These are phyloP conservation scores for Lissocephala sabroskyi DNA, from an alignment of 2,888 invertebrate genomes.

Conservation along the genomic window DNA sequence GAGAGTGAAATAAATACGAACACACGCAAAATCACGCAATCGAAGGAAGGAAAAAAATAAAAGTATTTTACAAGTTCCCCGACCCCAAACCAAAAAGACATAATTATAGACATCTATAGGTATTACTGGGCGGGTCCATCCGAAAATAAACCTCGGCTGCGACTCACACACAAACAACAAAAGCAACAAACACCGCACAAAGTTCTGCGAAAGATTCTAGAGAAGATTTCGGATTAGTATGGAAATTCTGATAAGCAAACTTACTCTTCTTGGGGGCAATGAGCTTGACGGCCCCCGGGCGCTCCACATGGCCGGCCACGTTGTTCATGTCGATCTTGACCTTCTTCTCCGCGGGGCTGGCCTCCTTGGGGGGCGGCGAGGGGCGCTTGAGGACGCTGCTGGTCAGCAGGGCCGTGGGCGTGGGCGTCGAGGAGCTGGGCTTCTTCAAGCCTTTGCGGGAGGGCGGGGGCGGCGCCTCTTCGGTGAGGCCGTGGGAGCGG, in stretches of 20 bases:
- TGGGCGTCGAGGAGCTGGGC: constrained; percentile 71
- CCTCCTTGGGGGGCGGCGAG: constrained; percentile 63
- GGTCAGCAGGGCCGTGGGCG: constrained; percentile 42
- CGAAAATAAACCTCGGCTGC: not conserved
- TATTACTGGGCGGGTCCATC: no score
- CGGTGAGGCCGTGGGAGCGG: constrained; percentile 91
- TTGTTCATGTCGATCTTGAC: constrained; percentile 77
- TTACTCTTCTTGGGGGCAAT: constrained; percentile 94
- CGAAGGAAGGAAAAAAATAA: constrained; percentile 7
- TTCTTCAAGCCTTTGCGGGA: constrained; percentile 80
- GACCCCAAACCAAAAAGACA: no score
- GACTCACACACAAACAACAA: constrained; percentile 15
- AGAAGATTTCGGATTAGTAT: constrained; percentile 47
- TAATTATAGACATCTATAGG: no score
- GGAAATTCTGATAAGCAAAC: constrained; percentile 73
- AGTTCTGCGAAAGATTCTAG: constrained; percentile 35
- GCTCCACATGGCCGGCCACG: constrained; percentile 74
- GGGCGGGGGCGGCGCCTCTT: constrained; percentile 89
- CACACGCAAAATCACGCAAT: not conserved
- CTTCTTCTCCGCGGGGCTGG: constrained; percentile 82
- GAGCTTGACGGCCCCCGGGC: constrained; percentile 87
- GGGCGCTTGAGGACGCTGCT: constrained; percentile 53
- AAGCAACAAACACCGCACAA: constrained; percentile 49
- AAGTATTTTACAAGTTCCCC: no score
- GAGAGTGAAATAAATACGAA: no score